These are phyloP conservation scores for Ophiothrix spiculata DNA, from an alignment of 35 echinoderm and acorn worm species.

Conservation along the genomic window DNA sequence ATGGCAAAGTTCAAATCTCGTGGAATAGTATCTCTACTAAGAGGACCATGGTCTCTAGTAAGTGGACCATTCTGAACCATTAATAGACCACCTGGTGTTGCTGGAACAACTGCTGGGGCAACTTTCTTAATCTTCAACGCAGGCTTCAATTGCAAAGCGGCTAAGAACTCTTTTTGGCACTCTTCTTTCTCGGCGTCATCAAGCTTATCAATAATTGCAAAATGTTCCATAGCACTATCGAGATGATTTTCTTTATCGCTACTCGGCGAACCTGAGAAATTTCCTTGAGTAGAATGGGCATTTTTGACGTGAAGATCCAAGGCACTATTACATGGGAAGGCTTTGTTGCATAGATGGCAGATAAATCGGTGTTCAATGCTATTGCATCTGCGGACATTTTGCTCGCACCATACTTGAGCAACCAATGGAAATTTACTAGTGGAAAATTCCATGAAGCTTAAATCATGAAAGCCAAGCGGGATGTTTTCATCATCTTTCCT, in stretches of 20 bases:
- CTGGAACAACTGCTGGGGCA: not conserved
- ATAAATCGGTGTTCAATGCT: constrained; percentile 20
- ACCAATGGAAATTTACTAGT: constrained; percentile 79
- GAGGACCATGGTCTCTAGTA: not conserved
- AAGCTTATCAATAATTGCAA: not conserved
- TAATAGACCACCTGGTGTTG: not conserved
- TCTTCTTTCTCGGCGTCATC: not conserved
- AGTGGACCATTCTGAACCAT: not conserved
- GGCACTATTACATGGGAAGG: constrained; percentile 80
- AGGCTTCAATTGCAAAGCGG: constrained; percentile 48
- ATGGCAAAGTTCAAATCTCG: not conserved
- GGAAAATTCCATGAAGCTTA: constrained; percentile 84
- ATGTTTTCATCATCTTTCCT: constrained; percentile 22
- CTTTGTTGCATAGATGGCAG: constrained; percentile 65
- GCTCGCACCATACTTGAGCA: constrained; percentile 82
- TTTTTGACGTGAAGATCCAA: constrained; percentile 71
- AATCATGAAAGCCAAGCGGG: constrained; percentile 58
- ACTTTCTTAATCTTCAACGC: not conserved
- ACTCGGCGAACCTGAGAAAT: not conserved
- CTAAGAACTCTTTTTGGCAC: constrained; percentile 44
- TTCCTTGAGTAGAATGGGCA: not conserved
- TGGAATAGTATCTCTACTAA: not conserved
- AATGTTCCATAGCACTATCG: not conserved
- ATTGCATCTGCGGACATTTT: constrained; percentile 46
- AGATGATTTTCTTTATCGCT: constrained; percentile 11